A percentile compares a stretch with the other conserved stretches of the same genome.
Conservation (phyloP, 2,888 invertebrate species). For the Polymixis flavicincta region DNA sequence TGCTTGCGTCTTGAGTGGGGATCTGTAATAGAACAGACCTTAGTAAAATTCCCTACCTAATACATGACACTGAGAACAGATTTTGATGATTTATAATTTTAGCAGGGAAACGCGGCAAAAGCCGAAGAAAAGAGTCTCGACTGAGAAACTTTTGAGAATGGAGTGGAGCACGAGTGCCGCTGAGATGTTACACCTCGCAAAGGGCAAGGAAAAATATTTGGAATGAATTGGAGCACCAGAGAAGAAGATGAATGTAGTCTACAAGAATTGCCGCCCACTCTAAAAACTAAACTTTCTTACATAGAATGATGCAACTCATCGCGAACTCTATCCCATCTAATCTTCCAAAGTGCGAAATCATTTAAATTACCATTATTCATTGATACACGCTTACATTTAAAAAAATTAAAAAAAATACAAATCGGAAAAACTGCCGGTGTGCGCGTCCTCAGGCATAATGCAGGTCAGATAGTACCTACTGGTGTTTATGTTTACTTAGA, state of each 20-base stretch:
- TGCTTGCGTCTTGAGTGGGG: not conserved
- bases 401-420: conserved; percentile 9
- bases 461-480: not conserved
- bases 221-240: not conserved
- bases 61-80: not conserved
- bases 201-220: not conserved
- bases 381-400: conserved; percentile 52
- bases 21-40: not conserved
- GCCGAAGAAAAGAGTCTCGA: not conserved
- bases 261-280: not conserved
- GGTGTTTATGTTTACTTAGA: conserved; percentile 66
- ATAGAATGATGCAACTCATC: conserved; percentile 76
- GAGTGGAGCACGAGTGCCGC: not conserved
- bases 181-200: not conserved
- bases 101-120: not conserved
- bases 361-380: conserved; percentile 70
- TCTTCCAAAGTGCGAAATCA: conserved; percentile 82
- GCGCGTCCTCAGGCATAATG: conserved; percentile 43
- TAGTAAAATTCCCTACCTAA: not conserved
- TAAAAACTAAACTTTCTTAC: conserved; percentile 71
- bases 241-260: not conserved
- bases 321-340: conserved; percentile 82
- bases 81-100: not conserved
- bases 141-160: not conserved
- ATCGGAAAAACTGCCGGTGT: conserved; percentile 26